Base-by-base conservation (phyloP, 1,140 invertebrate species). In the Apocrypta bakeri region DNA sequence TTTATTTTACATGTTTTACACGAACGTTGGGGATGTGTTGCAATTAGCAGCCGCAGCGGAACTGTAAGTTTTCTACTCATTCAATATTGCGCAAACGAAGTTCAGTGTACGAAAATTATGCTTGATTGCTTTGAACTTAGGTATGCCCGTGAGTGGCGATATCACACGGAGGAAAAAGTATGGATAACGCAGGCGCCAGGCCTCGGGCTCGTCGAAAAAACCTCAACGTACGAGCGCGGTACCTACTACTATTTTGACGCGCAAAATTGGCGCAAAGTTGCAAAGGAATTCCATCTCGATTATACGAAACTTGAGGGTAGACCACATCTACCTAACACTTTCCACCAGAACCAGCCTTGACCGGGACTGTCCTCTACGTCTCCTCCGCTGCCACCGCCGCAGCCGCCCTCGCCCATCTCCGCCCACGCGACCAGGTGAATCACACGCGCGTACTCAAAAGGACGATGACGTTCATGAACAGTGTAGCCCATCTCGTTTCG, bases 241-340 rank as follows among this genome's bases (percentile, higher is more conserved):
- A 99, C 98, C 85, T 99, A 99, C 93, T 99, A 98, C 93, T 99
- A 98, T 92, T 99, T 99, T 92, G 99, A 99, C 94, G 97, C 97
- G 87, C 96, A 97, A 92, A 98, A 96, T 92, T 99, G 98, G 98
- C 95, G 97, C 89, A 98, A 98, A 94, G 96, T 97, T 88, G 95
- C 97, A 86, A 99, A 98, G 93, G 98, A 99, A 92, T 98, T 99
- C 93, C 96, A 98, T 93, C 94, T 99, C 91, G 98, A 99, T 92
- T 99, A 99, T 93, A 97, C 97, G 92, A 99, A 99, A 93, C 94
- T 99, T 91, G 98, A 99, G 92, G 97, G 96, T 83, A 95, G 96
- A 90, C 97, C 97, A 85, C 90, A 91, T 88, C 90, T 92, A 89
- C 91, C 91, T 68, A 85, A 89, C 37, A 90, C 89, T 83, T 92